Percentiles rank a stretch among this genome's conserved stretches.
Conservation (phyloP, 1,140 invertebrate genomes). For the Drosophila equinoxialis region DNA sequence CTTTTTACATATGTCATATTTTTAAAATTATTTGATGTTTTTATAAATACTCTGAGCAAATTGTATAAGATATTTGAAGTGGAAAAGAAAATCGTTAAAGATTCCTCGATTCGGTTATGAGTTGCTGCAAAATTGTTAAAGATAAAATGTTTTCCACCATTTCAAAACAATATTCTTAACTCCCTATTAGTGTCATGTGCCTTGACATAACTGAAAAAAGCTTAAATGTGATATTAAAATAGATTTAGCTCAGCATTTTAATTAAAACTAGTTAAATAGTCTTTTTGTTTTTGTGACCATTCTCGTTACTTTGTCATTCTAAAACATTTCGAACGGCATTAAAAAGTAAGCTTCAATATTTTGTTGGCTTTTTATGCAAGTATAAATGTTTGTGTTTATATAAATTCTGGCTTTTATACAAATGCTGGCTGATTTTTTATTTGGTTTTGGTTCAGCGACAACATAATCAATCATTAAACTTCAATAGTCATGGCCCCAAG, state of each 20-base stretch:
- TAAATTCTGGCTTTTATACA: constrained; percentile 3
- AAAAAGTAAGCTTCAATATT: constrained; percentile 5
- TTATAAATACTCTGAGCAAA: no score
- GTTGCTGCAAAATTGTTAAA: no score
- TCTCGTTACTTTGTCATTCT: not conserved
- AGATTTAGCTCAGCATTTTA: not conserved
- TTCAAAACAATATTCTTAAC: no score
- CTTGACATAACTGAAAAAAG: not conserved
- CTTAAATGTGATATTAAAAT: not conserved
- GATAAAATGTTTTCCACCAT: no score
- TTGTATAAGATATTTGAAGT: no score
- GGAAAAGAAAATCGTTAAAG: no score
- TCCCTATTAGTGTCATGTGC: not conserved
- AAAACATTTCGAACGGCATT: not conserved
- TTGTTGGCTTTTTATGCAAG: not conserved
- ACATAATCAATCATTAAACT: constrained; percentile 73
- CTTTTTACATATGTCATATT: no score
- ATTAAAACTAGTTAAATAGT: not conserved
- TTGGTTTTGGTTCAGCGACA: constrained; percentile 36
- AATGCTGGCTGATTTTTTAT: constrained; percentile 16
- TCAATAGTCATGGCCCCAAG: constrained; percentile 46
- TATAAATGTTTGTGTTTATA: not conserved
- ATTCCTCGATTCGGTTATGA: no score
- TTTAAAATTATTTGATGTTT: no score
- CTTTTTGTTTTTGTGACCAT: not conserved